A percentile compares a stretch with the other conserved stretches of the same genome.
Conservation (phyloP, 1,140 invertebrate species). For the Nymphalis io region DNA sequence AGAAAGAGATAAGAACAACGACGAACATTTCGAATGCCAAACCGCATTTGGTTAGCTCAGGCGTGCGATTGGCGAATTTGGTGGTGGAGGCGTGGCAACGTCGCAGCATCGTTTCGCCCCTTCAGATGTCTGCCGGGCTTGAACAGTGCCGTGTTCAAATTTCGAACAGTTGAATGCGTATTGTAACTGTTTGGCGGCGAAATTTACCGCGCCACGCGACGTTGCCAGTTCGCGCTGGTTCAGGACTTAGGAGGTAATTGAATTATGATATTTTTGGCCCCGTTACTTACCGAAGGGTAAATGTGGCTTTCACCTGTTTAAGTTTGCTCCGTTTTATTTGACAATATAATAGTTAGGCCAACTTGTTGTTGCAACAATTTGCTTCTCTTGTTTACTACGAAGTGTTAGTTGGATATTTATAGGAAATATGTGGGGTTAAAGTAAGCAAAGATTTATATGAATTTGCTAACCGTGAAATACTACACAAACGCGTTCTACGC, state of each 20-base stretch:
- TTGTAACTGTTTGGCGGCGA: conserved; percentile 68
- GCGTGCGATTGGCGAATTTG: conserved; percentile 50
- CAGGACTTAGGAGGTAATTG: conserved; percentile 67
- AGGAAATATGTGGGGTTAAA: no score
- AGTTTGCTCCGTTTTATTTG: conserved; percentile 17
- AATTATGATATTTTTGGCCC: conserved; percentile 53
- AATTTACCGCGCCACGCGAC: conserved; percentile 63
- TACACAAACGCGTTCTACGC: no score
- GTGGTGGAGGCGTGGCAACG: conserved; percentile 59
- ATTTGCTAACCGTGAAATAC: no score
- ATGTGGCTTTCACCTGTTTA: conserved; percentile 21
- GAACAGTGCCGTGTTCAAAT: conserved; percentile 64
- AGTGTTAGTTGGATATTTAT: no score
- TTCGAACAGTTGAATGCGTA: conserved; percentile 76
- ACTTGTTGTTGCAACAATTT: no score
- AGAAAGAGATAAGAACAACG: conserved; percentile 51
- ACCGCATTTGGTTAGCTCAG: conserved; percentile 43
- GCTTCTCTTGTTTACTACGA: no score
- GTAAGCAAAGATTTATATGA: no score
- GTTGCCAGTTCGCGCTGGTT: conserved; percentile 66
- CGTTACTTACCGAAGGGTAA: conserved; percentile 23
- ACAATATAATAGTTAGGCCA: neutral
- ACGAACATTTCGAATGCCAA: conserved; percentile 34
- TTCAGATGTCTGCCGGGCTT: conserved; percentile 60
- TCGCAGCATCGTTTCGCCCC: conserved; percentile 64